Conservation (phyloP, 1,140 invertebrate genomes). For the Heliothis virescens region DNA sequence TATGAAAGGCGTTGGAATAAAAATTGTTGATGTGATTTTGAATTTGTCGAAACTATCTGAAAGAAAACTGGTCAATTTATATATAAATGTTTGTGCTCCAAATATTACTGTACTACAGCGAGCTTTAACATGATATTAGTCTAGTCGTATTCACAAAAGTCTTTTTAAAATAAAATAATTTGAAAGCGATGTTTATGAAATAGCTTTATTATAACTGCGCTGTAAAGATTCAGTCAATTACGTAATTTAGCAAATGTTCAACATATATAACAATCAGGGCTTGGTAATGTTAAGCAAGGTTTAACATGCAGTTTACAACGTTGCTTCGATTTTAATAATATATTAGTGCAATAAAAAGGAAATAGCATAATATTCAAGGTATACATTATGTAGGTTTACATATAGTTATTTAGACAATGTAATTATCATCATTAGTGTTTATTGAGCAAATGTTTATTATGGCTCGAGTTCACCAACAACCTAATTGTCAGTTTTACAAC, state of each 20-base stretch:
- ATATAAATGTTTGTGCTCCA: neutral
- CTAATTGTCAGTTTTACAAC: no score
- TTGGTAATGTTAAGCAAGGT: neutral
- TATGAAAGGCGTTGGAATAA: no score
- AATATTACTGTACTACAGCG: neutral
- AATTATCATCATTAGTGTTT: neutral
- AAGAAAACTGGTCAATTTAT: slow-evolving; percentile 29
- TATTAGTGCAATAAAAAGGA: slow-evolving; percentile 8
- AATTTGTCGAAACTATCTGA: neutral
- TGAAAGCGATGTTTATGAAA: slow-evolving; percentile 9
- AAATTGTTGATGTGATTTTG: no score
- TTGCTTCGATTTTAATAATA: neutral
- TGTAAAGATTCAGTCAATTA: slow-evolving; percentile 15
- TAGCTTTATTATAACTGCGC: slow-evolving; percentile 19
- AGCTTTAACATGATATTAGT: slow-evolving; percentile 30
- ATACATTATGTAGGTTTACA: no score
- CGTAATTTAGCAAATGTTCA: neutral
- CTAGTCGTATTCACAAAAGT: slow-evolving; percentile 39
- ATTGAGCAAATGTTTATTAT: neutral
- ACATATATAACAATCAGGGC: slow-evolving; percentile 2
- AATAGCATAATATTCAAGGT: neutral
- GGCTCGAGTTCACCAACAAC: no score
- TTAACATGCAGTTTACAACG: neutral
- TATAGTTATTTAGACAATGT: neutral
- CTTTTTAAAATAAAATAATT: neutral